phyloP scores from a whole-genome alignment of 2,797 vertebrate species.

The Crocodylus rhombifer region DNA sequence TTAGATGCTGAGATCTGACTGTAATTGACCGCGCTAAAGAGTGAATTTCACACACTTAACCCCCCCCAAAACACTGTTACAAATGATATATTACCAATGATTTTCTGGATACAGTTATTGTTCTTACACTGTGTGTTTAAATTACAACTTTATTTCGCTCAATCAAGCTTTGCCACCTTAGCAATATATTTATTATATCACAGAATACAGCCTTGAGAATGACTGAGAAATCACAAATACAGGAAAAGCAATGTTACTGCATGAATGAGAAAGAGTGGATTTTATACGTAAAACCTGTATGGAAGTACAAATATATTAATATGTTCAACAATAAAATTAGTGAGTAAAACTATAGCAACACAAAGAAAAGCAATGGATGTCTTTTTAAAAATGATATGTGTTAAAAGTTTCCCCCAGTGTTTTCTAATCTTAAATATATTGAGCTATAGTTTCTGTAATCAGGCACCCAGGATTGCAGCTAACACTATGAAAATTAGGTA shows the following conservation, averaged over 20 bases:
- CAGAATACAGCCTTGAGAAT: constrained; percentile 11
- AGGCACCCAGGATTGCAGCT: constrained; percentile 73
- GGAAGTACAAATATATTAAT: constrained; percentile 51
- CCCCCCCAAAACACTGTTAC: constrained; percentile 22
- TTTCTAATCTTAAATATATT: constrained; percentile 57
- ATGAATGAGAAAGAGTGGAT: constrained; percentile 50
- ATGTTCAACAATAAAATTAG: constrained; percentile 56
- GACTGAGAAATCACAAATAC: constrained; percentile 52
- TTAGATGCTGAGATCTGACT: constrained; percentile 67
- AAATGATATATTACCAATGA: constrained; percentile 52
- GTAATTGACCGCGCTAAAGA: constrained; percentile 31
- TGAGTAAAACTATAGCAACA: constrained; percentile 62
- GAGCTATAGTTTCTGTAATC: constrained; percentile 78
- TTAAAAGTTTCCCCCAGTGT: constrained; percentile 46
- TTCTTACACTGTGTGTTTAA: constrained; percentile 56
- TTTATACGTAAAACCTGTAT: constrained; percentile 47
- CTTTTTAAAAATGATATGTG: constrained; percentile 56
- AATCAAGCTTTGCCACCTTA: constrained; percentile 32
- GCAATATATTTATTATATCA: constrained; percentile 54
- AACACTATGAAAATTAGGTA: constrained; percentile 50
- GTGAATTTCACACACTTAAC: constrained; percentile 48
- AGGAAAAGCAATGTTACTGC: constrained; percentile 41
- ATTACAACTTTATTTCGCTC: constrained; percentile 33
- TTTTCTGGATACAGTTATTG: constrained; percentile 57
- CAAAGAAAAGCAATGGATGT: constrained; percentile 57